Percentiles rank a stretch among this genome's conserved stretches.
phyloP scores from a whole-genome alignment of 2,797 vertebrate genomes.

The Anguilla megastoma region DNA sequence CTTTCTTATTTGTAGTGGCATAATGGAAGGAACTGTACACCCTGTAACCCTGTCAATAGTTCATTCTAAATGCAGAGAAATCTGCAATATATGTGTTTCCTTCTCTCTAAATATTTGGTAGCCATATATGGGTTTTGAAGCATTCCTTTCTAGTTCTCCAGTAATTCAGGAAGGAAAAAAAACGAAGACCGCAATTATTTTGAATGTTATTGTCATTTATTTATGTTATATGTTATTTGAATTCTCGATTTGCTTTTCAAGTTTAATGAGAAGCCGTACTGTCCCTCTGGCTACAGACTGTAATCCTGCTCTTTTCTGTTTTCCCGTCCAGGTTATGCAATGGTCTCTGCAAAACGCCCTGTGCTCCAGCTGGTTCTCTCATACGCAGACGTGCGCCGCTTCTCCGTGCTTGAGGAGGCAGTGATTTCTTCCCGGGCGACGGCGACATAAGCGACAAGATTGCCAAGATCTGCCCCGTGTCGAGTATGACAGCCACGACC shows the following conservation, averaged over 20 bases:
- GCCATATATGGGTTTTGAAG: neutral
- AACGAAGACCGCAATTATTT: no score
- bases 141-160: neutral
- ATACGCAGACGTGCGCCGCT: conserved; percentile 89
- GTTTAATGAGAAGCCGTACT: no score
- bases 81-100: neutral
- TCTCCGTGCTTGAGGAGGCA: conserved; percentile 93
- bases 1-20: neutral
- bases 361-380: conserved; percentile 96
- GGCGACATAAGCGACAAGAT: conserved; percentile 99
- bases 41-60: neutral
- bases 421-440: conserved; percentile 95
- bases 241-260: no score
- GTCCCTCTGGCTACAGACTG: neutral
- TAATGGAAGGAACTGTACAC: neutral
- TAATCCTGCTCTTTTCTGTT: conserved; percentile 22
- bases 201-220: no score
- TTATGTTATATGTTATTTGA: no score
- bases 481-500: conserved; percentile 99
- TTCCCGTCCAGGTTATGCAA: conserved; percentile 91
- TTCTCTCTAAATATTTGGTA: neutral
- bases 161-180: neutral
- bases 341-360: conserved; percentile 97
- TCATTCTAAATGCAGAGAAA: neutral
- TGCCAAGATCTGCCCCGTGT: conserved; percentile 99